These are phyloP conservation scores for Knipowitschia caucasica DNA, from an alignment of 2,797 vertebrate species.

Conservation along the genomic window DNA sequence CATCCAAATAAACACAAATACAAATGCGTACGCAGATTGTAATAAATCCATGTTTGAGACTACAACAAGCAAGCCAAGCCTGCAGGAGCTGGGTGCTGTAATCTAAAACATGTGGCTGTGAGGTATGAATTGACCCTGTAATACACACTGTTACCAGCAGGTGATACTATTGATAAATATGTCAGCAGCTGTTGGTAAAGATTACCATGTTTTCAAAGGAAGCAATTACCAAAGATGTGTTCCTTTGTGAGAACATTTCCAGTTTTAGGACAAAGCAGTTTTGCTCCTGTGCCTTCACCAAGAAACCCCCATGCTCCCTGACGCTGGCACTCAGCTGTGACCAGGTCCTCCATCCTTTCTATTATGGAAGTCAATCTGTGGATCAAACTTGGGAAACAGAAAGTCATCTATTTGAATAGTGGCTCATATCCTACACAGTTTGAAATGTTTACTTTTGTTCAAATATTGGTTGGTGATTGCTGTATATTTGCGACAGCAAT, in stretches of 20 bases:
- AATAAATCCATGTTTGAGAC: too few species aligned
- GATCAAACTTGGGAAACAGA: conserved; percentile 45
- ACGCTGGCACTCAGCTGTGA: conserved; percentile 76
- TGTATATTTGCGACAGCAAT: conserved; percentile 58
- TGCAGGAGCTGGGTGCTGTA: too few species aligned
- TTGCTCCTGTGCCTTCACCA: conserved; percentile 79
- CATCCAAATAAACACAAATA: too few species aligned
- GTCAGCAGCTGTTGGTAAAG: neutral
- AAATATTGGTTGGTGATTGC: conserved; percentile 33
- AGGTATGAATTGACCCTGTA: conserved; percentile 11
- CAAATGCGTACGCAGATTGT: too few species aligned
- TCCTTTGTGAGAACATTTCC: conserved; percentile 70
- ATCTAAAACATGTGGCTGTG: too few species aligned
- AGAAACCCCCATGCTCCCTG: conserved; percentile 81
- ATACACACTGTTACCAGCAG: conserved; percentile 32
- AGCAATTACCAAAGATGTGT: conserved; percentile 73
- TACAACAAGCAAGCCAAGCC: too few species aligned
- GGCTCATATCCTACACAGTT: neutral
- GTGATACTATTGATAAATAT: conserved; percentile 28
- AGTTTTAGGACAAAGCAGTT: conserved; percentile 74
- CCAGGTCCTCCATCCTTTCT: conserved; percentile 70
- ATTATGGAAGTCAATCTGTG: conserved; percentile 57
- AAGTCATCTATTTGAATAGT: neutral
- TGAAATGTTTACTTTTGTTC: conserved; percentile 62
- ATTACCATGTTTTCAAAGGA: neutral